Evolutionary conservation across 2,113 vertebrate species (phyloP), one percentile per base, ranked within the genome.

Genomic region (Gambusia affinis): DNA sequence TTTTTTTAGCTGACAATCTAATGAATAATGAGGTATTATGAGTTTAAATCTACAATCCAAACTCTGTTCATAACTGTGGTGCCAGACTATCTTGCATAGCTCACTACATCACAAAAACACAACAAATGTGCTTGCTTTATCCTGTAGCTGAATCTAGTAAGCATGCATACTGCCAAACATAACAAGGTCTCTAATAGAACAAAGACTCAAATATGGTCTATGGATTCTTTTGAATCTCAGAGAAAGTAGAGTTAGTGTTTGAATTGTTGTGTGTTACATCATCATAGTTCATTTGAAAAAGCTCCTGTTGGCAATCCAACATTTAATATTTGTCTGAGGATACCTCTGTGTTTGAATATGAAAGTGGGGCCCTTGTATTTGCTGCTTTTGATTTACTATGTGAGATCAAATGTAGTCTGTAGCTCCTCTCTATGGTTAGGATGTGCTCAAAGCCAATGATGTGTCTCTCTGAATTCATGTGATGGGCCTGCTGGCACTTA

Each of bases 341-440:
- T 14, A 39, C 30, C 30, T 10, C 0, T 57, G 10, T 65, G 24
- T 54, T 51, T 65, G 29, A 72, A 57, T 29, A 63, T 64, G 24
- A n/a, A 77, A 75, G 73, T 67, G 24, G 69, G 54, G 65, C 35
- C 51, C 66, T 70, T 79, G 72, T 73, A 73, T 75, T 79, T 81
- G 64, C n/a, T 72, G 72, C 30, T 68, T 73, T 70, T 67, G 72
- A 88, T 89, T 86, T 79, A 69, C 68, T 63, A 28, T 84, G 67
- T 60, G 33, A 82, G 67, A 69, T 83, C 67, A 75, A 76, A 84
- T 70, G 30, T 51, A 72, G 72, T 69, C 64, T 31, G 54, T 70
- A 10, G 70, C 57, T 80, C 42, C 64, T 81, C 62, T 75, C 57
- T 4, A 57, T 88, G 67, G 64, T 85, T 67, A 64, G 70, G 57